Evolutionary conservation across 2,113 vertebrate species (phyloP), one percentile per base, ranked within the genome.

Genomic region (Sceloporus tristichus): DNA sequence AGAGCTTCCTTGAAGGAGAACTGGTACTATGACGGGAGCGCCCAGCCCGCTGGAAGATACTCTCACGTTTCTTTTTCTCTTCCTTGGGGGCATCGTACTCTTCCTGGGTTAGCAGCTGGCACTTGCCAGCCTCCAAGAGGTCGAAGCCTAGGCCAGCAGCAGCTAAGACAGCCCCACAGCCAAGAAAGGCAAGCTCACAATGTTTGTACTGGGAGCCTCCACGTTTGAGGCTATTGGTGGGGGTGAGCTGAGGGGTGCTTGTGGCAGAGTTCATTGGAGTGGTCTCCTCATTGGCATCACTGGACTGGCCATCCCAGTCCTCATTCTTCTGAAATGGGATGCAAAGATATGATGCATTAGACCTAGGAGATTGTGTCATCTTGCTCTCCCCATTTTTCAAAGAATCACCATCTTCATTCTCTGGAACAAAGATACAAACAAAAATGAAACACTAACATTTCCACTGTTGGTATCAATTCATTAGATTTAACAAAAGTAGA

Each of bases 311-410:
- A 53, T 98, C 98, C 94, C 97, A 97, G 62, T 97, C 97, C 82
- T 97, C 97, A 29, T 91, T 97, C 76, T 97, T 97, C 88, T 98
- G 98, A 96, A 98, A 98, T 1, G 98, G 98, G 94, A 98, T 97
- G 95, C 98, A 98, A 97, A 99, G 98, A 97, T 99, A 99, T 93
- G 98, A 98, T 95, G 98, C 97, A 95, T 96, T 97, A 87, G 98
- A 95, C 40, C 95, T 96, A 89, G 95, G 95, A 68, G 95, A 96
- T 78, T 96, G 94, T 85, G 96, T 95, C n/a, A 91, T 91, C 84
- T 91, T 95, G 77, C 87, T 90, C 78, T 97, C 97, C 75, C 92
- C 95, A 34, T 97, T 97, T 38, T 94, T 94, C 13, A 95, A 94
- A 95, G 97, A 97, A 94, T 98, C 97, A 0, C 95, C 97, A 92